These are phyloP conservation scores for Callionymus lyra DNA, from an alignment of 2,113 vertebrate genomes.

Conservation along the genomic window DNA sequence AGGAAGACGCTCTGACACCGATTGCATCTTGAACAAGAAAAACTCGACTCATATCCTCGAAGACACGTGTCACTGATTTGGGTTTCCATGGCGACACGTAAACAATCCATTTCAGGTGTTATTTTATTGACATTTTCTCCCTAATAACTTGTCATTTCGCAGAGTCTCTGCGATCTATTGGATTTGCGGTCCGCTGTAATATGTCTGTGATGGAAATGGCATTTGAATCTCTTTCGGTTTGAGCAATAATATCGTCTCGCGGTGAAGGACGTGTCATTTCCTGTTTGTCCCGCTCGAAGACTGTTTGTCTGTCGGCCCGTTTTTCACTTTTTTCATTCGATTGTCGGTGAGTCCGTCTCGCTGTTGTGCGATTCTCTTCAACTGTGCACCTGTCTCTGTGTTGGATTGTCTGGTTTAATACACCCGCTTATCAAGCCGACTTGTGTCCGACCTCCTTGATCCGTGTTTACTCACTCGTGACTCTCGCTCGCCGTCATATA, in stretches of 20 bases:
- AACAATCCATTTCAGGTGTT: too few relatives aligned
- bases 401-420: background rate
- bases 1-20: too few relatives aligned
- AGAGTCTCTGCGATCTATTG: slow-evolving; percentile 34
- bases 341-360: background rate
- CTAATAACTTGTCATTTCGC: slow-evolving; percentile 48
- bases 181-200: slow-evolving; percentile 30
- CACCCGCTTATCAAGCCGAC: background rate
- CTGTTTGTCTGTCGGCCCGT: background rate
- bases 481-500: too few relatives aligned
- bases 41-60: too few relatives aligned
- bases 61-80: too few relatives aligned
- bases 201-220: slow-evolving; percentile 30
- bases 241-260: slow-evolving; percentile 29
- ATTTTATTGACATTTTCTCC: slow-evolving; percentile 31
- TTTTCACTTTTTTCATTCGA: background rate
- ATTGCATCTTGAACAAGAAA: too few relatives aligned
- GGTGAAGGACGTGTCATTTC: slow-evolving; percentile 29
- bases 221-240: slow-evolving; percentile 31
- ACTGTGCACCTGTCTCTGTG: background rate
- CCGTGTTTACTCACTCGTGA: background rate
- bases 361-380: background rate
- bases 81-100: slow-evolving; percentile 1
- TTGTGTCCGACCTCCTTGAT: background rate
- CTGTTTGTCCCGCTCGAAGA: slow-evolving; percentile 19